Evolutionary conservation across 2,888 invertebrate genomes (phyloP), one percentile per base, ranked within the genome.

Genomic region (Antitype chi): DNA sequence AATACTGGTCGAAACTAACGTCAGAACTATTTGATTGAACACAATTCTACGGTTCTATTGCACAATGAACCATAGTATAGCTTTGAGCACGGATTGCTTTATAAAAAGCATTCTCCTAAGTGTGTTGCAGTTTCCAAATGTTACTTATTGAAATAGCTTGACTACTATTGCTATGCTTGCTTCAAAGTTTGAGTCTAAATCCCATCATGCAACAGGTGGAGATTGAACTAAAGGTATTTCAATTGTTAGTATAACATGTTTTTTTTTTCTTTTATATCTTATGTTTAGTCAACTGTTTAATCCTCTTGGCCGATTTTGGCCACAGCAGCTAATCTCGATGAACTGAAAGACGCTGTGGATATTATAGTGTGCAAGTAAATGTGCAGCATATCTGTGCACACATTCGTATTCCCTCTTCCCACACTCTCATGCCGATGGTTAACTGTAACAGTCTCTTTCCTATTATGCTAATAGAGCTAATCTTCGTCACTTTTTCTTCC

Each of bases 11-110:
- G 9, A 43, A 59, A 17, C 32, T 63, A 52, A 63, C 43, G n/a
- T 70, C 15, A 52, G 64, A 84, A 74, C 70, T 63, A 64, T 84
- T 74, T 64, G 17, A 85, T 71, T 71, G 55, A 69, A 70, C 62
- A 5, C 49, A 55, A 85, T 84, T 82, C 67, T 49, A 84, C 74
- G 74, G 74, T 67, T 70, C 2, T 43, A 64, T 49, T 60, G 7
- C 47, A 84, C 23, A 69, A 78, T 49, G 25, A 68, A 32, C 25
- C 9, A 28, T 52, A 28, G 67, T 38, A n/a, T n/a, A 57, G 32
- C 47, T 43, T 63, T 60, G 28, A 49, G 11, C 66, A 53, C 38
- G 49, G 8, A 59, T 70, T 68, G n/a, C 20, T 55, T 15, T 25
- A 55, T 52, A 67, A 78, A 64, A 47, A 69, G 23, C 15, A 68